Conservation (phyloP, 2,113 vertebrate genomes). For the Salvator merianae region DNA sequence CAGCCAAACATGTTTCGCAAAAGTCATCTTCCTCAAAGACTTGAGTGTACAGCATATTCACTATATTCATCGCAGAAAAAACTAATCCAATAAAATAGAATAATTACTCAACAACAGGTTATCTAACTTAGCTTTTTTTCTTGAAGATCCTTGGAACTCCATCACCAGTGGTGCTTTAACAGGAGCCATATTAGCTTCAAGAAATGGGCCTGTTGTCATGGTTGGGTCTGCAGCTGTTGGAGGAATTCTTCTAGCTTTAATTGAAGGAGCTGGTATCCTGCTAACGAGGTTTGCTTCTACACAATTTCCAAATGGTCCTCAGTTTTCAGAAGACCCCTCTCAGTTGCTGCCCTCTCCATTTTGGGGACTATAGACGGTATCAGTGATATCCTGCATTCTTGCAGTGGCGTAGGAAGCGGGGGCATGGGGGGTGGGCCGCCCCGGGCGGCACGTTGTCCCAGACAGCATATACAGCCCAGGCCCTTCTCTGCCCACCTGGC, state of each 20-base stretch:
- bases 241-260: constrained; percentile 91
- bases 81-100: too few relatives aligned
- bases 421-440: too few relatives aligned
- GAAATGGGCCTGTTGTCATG: constrained; percentile 96
- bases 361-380: constrained; percentile 89
- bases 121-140: too few relatives aligned
- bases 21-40: too few relatives aligned
- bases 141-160: constrained; percentile 98
- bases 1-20: too few relatives aligned
- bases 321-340: constrained; percentile 85
- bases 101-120: too few relatives aligned
- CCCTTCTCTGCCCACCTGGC: too few relatives aligned
- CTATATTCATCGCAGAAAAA: too few relatives aligned
- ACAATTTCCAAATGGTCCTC: constrained; percentile 89
- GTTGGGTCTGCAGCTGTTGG: constrained; percentile 94
- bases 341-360: constrained; percentile 81
- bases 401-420: too few relatives aligned
- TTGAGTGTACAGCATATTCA: too few relatives aligned
- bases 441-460: too few relatives aligned
- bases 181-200: constrained; percentile 92
- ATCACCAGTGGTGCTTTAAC: constrained; percentile 96
- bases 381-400: constrained; percentile 75
- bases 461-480: too few relatives aligned
- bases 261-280: constrained; percentile 94
- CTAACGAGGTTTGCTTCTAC: constrained; percentile 92